Base-by-base conservation (phyloP, 2,113 vertebrate species). In the Arenaria interpres region DNA sequence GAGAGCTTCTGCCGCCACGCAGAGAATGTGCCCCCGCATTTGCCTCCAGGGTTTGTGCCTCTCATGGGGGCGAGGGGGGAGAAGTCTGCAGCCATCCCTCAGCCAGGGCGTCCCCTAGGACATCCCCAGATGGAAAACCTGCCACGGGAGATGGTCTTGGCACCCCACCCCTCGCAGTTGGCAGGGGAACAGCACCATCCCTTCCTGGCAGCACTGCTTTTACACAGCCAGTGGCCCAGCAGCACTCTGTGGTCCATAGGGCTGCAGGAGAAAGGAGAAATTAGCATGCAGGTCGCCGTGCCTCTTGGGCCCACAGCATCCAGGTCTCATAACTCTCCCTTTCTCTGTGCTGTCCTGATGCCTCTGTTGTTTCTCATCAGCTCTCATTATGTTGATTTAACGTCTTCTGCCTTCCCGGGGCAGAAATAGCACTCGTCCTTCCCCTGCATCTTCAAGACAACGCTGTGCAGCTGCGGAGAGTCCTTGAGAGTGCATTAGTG, bases 371-470 rank as follows among this genome's bases (percentile, higher is more conserved):
- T 96, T 94, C 96, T 93, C 96, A 94, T 91, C 89, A 95, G 77
- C 93, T 96, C 93, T 96, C 87, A 79, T 86, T 89, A 91, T 33
- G 93, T 79, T 93, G 89, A 91, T 97, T 95, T 96, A 96, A 93
- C 5, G 2, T 96, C 71, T 87, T 68, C 73, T 89, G 87, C 69
- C 62, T 95, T 96, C 53, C 74, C 6, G 5, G 85, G 89, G 93
- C 66, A 94, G 53, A 94, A 96, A 89, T 91, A 94, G 71, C 89
- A 82, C 77, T 93, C 5, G 4, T 88, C 69, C 85, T 93, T 95
- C 69, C 66, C 39, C 45, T 69, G 80, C 62, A 76, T 73, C 62
- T 85, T 93, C 74, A 66, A 94, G 71, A 88, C 5, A 30, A 85
- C 0, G 2, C 62, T 85, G 9, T 91, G 77, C 77, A 89, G 53